Evolutionary conservation across 2,797 vertebrate species (phyloP), one percentile per base, ranked within the genome.

Genomic region (Pseudopleuronectes americanus): DNA sequence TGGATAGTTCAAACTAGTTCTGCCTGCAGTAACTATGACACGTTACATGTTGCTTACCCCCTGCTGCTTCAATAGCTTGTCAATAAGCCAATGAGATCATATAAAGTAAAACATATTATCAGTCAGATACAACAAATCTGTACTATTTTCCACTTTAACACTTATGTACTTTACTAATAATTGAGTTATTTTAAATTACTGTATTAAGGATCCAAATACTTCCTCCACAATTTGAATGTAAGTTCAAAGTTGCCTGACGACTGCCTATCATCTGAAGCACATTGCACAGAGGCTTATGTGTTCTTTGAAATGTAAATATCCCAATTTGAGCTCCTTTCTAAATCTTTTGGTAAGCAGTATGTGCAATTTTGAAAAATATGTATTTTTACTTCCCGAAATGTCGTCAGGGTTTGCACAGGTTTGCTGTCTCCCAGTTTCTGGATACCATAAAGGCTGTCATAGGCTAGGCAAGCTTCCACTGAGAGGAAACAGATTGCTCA

Each of bases 401-500:
- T 72, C 67, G 57, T 76, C 67, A 59, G 33, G 59, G 24, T 72
- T 83, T 72, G 68, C 67, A 64, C n/a, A 58, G 67, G 57, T 61
- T 71, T 57, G 54, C 69, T 74, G 61, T 68, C 73, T 80, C 70
- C 19, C 68, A 48, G 80, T 83, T 78, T 69, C 70, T 53, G 56
- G 52, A 68, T 66, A 13, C 56, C 38, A 21, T 79, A 67, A 80
- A 76, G 64, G 61, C 77, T 80, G 64, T 75, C 60, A 64, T 12
- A 74, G 72, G 45, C 55, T 1, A 74, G 61, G 64, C 71, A 26
- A 54, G 68, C 81, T 77, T 86, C 77, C 75, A 72, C 80, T 71
- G 81, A 75, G 77, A 69, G 82, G 73, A 79, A 91, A 87, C 86
- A 80, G 80, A 90, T 87, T 86, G 89, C 81, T 74, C 26, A 12